These are phyloP conservation scores for Cephonodes hylas DNA, from an alignment of 2,888 invertebrate genomes.

Conservation along the genomic window DNA sequence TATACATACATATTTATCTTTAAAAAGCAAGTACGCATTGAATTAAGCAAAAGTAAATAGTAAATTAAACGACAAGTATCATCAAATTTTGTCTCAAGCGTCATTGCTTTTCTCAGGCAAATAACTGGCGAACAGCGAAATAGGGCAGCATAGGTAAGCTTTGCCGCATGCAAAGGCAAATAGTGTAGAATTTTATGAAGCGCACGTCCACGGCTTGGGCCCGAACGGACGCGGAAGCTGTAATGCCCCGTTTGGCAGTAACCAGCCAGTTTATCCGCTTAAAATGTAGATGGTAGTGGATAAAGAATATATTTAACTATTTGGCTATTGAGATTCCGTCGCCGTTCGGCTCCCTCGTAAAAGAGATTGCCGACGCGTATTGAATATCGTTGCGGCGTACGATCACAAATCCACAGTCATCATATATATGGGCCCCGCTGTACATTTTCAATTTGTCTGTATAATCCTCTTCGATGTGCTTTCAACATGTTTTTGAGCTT, in stretches of 20 bases:
- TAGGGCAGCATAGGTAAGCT: too few relatives aligned
- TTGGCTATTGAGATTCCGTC: conserved; percentile 47
- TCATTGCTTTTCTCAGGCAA: too few relatives aligned
- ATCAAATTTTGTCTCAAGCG: too few relatives aligned
- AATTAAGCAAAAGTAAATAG: too few relatives aligned
- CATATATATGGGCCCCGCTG: conserved; percentile 25
- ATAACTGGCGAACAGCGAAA: too few relatives aligned
- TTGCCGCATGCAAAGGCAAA: not conserved
- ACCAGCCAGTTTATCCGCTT: not conserved
- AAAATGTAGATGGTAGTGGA: not conserved
- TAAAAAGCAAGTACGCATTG: too few relatives aligned
- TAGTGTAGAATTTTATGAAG: not conserved
- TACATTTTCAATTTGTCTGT: not conserved
- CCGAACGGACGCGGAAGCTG: not conserved
- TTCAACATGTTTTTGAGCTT: not conserved
- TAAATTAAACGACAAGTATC: too few relatives aligned
- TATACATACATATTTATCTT: too few relatives aligned
- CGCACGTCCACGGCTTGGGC: not conserved
- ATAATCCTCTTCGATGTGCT: not conserved
- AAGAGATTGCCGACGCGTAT: conserved; percentile 62
- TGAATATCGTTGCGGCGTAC: conserved; percentile 42
- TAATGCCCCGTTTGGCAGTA: not conserved
- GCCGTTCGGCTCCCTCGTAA: conserved; percentile 45
- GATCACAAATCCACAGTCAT: conserved; percentile 43
- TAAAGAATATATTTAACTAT: conserved; percentile 28